A percentile compares a stretch with the other conserved stretches of the same genome.
These are phyloP conservation scores for Nothocercus julius DNA, from an alignment of 2,113 vertebrate genomes.

Conservation along the genomic window DNA sequence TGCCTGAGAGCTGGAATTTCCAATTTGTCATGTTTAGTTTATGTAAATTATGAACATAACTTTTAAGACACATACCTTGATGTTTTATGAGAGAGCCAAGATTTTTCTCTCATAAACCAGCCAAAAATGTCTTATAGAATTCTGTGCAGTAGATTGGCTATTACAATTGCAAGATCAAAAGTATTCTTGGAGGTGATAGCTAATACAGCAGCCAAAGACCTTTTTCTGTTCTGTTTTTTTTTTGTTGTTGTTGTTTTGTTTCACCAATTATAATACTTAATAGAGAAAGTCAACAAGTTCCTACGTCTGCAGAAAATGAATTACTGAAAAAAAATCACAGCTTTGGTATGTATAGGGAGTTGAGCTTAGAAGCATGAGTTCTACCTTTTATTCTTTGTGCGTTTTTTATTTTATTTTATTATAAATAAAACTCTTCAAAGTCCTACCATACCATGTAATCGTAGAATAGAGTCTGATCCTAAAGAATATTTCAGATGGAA, in stretches of 20 bases:
- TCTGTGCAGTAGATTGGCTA: slow-evolving; percentile 21
- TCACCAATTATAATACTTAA: slow-evolving; percentile 52
- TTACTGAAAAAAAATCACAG: slow-evolving; percentile 28
- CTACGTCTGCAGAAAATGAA: slow-evolving; percentile 22
- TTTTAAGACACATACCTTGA: slow-evolving; percentile 50
- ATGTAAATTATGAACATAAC: slow-evolving; percentile 52
- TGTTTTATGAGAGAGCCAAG: slow-evolving; percentile 16
- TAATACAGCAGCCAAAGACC: slow-evolving; percentile 19
- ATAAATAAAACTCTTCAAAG: slow-evolving; percentile 26
- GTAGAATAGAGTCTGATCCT: slow-evolving; percentile 13
- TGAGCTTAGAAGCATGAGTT: not conserved
- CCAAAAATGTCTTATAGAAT: slow-evolving; percentile 22
- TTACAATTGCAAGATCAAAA: slow-evolving; percentile 55
- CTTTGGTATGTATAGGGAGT: not conserved
- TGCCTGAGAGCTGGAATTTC: slow-evolving; percentile 9
- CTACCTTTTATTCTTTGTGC: not conserved
- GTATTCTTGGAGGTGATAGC: slow-evolving; percentile 56
- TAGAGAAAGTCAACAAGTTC: slow-evolving; percentile 45
- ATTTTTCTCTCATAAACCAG: slow-evolving; percentile 45
- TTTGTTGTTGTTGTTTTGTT: not conserved
- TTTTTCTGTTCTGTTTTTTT: slow-evolving; percentile 24
- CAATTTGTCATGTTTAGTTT: slow-evolving; percentile 46
- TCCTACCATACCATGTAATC: slow-evolving; percentile 26
- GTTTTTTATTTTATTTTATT: not conserved
- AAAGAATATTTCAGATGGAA: slow-evolving; percentile 14